These are phyloP conservation scores for Drosophila atripex DNA, from an alignment of 2,888 invertebrate genomes.

Conservation along the genomic window DNA sequence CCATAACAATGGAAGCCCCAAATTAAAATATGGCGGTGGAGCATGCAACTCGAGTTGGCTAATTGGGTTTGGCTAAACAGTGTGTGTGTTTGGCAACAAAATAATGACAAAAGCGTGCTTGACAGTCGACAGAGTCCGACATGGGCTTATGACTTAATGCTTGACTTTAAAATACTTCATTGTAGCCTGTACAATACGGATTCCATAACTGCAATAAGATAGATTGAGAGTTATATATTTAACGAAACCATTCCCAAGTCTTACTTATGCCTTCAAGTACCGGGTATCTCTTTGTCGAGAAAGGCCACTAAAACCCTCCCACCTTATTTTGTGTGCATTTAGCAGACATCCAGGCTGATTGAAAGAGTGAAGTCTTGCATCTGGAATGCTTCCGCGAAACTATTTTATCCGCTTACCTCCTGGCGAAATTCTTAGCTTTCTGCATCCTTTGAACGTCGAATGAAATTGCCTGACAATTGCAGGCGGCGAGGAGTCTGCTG, in stretches of 20 bases:
- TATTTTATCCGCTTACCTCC: slow-evolving; percentile 8
- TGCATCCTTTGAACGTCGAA: slow-evolving; percentile 3
- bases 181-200: neutral
- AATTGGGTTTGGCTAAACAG: slow-evolving; percentile 29
- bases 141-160: neutral
- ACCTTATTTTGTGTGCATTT: neutral
- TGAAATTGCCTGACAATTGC: slow-evolving; percentile 14
- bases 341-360: slow-evolving; percentile 6
- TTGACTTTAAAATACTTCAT: neutral
- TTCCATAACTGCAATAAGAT: neutral
- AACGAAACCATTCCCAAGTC: too few relatives aligned
- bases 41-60: slow-evolving; percentile 46
- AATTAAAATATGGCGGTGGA: slow-evolving; percentile 45
- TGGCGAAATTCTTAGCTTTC: slow-evolving; percentile 4
- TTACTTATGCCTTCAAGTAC: neutral
- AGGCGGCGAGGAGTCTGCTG: neutral
- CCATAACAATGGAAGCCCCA: slow-evolving; percentile 40
- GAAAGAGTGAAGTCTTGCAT: slow-evolving; percentile 30
- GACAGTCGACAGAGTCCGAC: neutral
- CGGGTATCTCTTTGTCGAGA: neutral
- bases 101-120: slow-evolving; percentile 13
- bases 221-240: too few relatives aligned
- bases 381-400: slow-evolving; percentile 7
- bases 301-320: neutral
- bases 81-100: slow-evolving; percentile 2